These are phyloP conservation scores for Bombus vancouverensis DNA, from an alignment of 1,140 invertebrate genomes.

Conservation along the genomic window DNA sequence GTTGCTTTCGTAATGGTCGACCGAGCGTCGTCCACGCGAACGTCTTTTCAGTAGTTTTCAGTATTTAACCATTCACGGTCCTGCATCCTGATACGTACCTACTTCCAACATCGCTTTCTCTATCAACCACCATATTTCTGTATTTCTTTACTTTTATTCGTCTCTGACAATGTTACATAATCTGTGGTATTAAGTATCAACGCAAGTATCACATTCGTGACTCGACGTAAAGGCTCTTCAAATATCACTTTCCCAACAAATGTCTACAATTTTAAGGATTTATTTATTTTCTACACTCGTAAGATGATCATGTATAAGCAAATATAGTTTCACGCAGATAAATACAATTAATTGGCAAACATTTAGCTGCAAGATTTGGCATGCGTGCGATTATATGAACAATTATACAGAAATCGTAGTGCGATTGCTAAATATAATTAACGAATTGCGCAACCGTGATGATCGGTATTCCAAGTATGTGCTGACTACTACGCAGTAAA, in stretches of 20 bases:
- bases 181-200: background rate
- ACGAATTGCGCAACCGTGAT: background rate
- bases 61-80: background rate
- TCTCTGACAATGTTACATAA: background rate
- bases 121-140: background rate
- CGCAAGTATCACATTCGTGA: background rate
- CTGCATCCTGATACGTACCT: background rate
- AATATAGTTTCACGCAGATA: too few relatives aligned
- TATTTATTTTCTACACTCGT: too few relatives aligned
- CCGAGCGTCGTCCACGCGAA: conserved; percentile 17
- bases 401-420: background rate
- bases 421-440: background rate
- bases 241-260: background rate
- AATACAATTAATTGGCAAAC: too few relatives aligned
- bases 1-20: conserved; percentile 61
- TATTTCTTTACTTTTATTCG: background rate
- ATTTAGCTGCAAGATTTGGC: too few relatives aligned
- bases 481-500: background rate
- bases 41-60: conserved; percentile 8
- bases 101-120: background rate
- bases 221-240: background rate
- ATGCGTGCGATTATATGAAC: background rate
- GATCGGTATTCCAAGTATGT: background rate
- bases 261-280: too few relatives aligned
- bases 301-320: too few relatives aligned